Evolutionary conservation across 2,113 vertebrate genomes (phyloP).

Genomic region (Callipepla squamata): DNA sequence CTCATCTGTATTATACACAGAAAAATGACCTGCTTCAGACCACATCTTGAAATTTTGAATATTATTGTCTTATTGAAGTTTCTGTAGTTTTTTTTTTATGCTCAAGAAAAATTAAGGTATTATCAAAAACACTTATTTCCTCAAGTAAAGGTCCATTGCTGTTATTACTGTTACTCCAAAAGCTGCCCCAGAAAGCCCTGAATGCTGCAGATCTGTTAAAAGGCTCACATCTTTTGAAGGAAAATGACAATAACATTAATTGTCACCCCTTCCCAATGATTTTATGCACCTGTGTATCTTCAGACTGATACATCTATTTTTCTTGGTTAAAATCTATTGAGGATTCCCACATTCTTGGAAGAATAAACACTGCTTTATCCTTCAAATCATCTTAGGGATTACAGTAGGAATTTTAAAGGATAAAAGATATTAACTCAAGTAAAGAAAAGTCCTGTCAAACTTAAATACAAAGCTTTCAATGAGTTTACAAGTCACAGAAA

Average conservation of each 20-base stretch:
- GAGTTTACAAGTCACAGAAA: background rate
- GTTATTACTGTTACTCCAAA: background rate
- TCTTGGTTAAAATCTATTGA: background rate
- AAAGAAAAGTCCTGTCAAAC: slow-evolving; percentile 6
- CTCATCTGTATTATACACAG: background rate
- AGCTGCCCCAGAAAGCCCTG: background rate
- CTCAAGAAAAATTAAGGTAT: background rate
- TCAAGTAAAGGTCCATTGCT: background rate
- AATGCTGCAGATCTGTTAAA: background rate
- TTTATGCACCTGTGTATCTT: background rate
- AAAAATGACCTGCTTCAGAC: background rate
- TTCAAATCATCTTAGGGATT: slow-evolving; percentile 16
- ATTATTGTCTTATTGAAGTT: background rate
- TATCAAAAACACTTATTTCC: background rate
- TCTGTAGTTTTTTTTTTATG: background rate
- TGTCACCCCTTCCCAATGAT: background rate
- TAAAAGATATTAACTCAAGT: background rate
- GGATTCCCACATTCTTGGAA: background rate
- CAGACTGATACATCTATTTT: background rate
- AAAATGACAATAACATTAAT: background rate
- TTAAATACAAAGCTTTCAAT: background rate
- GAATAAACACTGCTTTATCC: background rate
- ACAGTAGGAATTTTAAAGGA: slow-evolving; percentile 19
- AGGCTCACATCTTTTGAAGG: background rate
- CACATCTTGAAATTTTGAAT: background rate